Evolutionary conservation across 2,888 invertebrate genomes (phyloP), one percentile per base, ranked within the genome.

Genomic region (Agrochola lota): DNA sequence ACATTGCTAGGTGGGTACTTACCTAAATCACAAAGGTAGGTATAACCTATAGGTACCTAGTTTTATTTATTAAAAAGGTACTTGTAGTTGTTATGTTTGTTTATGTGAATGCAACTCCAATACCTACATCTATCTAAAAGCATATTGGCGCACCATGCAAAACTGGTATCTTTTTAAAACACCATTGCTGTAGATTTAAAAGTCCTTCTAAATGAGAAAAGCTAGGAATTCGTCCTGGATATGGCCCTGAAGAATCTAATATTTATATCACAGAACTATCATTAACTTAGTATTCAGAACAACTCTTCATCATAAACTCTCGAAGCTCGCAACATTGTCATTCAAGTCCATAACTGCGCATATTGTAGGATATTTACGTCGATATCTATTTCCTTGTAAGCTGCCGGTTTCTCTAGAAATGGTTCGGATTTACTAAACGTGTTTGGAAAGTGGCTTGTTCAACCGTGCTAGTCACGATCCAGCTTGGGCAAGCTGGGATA

Each of bases 381-480:
- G 85, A 88, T 89, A 89, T 88, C 88, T 85, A 87, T 89, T 89
- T 86, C 86, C 84, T 88, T 84, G 69, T 85, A 80, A 80, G 75
- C 69, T 83, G 85, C 80, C 76, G 85, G 91, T 92, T 91, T 91
- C 89, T 81, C 91, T 92, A 91, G 91, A 93, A 93, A 94, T 93
- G 92, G 94, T 91, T 90, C 89, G 92, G 92, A 93, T 92, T 92
- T 90, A 86, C 89, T 64, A 92, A 95, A 95, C 96, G 87, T 90
- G 96, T 95, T 88, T 95, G 93, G 96, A 95, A 96, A 95, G 95
- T 93, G 90, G 90, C 89, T 89, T 80, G 88, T 85, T 88, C 91
- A 93, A 91, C 91, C 92, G 93, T 92, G 85, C 90, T 86, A 81
- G 88, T 88, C 90, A 88, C 90, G 91, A 90, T 86, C 80, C 85